These are phyloP conservation scores for Pelobates fuscus DNA, from an alignment of 2,113 vertebrate genomes.

Conservation along the genomic window DNA sequence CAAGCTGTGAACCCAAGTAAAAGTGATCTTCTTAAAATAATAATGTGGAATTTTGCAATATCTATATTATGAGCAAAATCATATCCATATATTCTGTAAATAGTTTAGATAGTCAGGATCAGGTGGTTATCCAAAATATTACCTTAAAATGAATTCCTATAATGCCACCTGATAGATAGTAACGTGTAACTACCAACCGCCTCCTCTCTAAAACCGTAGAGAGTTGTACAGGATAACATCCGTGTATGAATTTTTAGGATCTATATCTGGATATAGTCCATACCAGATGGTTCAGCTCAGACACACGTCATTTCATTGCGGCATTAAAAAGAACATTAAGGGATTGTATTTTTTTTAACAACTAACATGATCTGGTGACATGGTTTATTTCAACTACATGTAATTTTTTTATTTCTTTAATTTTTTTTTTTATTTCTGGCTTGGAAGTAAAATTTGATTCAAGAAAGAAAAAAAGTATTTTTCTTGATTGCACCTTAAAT, in stretches of 20 bases:
- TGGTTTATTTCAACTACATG: not conserved
- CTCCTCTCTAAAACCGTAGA: not conserved
- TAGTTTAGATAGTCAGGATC: no score
- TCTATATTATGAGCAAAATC: no score
- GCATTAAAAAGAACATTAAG: constrained; percentile 2
- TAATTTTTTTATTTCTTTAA: not conserved
- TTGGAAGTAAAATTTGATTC: not conserved
- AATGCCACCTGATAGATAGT: not conserved
- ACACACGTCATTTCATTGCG: constrained; percentile 3
- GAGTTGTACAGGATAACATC: not conserved
- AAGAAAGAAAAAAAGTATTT: not conserved
- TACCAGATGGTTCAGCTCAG: not conserved
- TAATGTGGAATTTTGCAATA: constrained; percentile 45
- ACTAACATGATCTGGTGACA: not conserved
- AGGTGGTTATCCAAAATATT: no score
- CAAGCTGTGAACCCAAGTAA: no score
- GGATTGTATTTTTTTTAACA: constrained; percentile 3
- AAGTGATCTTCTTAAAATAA: no score
- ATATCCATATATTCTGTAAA: no score
- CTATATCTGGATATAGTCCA: not conserved
- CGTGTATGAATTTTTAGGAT: not conserved
- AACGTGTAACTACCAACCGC: not conserved
- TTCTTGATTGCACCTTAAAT: no score
- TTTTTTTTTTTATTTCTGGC: not conserved
- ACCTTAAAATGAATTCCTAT: no score